Evolutionary conservation across 2,888 invertebrate species (phyloP).

Genomic region (Rotaria macrura): DNA sequence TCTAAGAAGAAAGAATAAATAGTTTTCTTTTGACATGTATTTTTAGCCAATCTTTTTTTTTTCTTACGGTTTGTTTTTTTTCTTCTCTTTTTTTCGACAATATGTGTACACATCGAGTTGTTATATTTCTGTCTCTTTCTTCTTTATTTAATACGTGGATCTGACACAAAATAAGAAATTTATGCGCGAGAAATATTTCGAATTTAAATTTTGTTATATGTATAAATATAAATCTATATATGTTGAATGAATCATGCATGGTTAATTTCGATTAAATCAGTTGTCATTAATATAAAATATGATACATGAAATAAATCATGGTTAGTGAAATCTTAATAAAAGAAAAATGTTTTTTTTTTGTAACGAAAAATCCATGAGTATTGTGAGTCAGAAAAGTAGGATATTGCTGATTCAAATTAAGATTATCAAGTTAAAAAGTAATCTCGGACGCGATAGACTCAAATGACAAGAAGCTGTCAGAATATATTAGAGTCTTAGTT

Average conservation of each 20-base stretch:
- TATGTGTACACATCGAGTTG: conserved; percentile 8
- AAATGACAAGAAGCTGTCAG: too few relatives aligned
- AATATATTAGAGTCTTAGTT: too few relatives aligned
- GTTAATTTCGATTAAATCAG: neutral
- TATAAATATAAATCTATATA: neutral
- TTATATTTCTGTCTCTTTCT: neutral
- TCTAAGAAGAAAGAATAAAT: neutral
- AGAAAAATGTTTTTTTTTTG: too few relatives aligned
- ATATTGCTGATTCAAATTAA: too few relatives aligned
- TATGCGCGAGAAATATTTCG: neutral
- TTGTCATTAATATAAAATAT: neutral
- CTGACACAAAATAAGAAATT: neutral
- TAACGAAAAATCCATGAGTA: too few relatives aligned
- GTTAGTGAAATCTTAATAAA: neutral
- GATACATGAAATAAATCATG: neutral
- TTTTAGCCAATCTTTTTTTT: neutral
- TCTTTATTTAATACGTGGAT: neutral
- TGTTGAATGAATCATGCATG: neutral
- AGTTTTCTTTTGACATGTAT: neutral
- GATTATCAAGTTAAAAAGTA: too few relatives aligned
- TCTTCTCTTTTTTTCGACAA: too few relatives aligned
- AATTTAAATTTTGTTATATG: neutral
- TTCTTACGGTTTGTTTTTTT: neutral
- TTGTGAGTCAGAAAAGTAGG: too few relatives aligned
- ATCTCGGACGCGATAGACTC: too few relatives aligned